Base-by-base conservation (phyloP, 2,113 vertebrate species). In the Brienomyrus brachyistius region DNA sequence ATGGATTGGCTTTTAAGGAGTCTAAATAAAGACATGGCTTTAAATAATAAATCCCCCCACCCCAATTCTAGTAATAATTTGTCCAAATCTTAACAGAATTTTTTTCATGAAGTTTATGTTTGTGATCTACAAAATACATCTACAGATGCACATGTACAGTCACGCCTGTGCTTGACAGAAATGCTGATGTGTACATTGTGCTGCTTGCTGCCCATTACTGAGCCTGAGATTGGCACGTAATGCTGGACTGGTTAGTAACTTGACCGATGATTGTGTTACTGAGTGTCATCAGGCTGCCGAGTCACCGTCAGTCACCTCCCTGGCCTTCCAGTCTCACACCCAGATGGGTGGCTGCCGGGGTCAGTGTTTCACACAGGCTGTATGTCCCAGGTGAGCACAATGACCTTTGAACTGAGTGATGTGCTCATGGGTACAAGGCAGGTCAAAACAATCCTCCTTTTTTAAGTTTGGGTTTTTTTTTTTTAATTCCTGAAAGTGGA, bases 391-490 rank as follows among this genome's bases (percentile, higher is more conserved):
- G 91, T 45, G 56, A 95, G 97, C 96, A 95, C 97, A 95, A 94
- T 99, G 98, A 98, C 95, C 98, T 98, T 95, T 1, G 0, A 21
- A 82, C 56, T 93, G 95, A 97, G 97, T 91, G 98, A 99, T 92
- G 98, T 95, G 97, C 97, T 93, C 90, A 92, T 94, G 91, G 92
- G 91, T 94, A 94, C 91, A 86, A 92, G 91, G 93, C 92, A 56
- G 91, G 92, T 94, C 89, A 86, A 95, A 94, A 92, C 92, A 95
- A 96, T 95, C 96, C 95, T 96, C 93, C 8, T 50, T 85, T 86
- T 45, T 31, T 85, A 15, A 21, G 43, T 84, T 94, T 93, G 94
- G 92, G 91, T 95, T 94, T 93, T 48, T 66, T 19, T 19, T 70
- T 89, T 85, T 89, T 83, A 89, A 89, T 89, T 86, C 87, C 45